Base-by-base conservation (phyloP, 2,113 vertebrate species). In the Motacilla tschutschensis region DNA sequence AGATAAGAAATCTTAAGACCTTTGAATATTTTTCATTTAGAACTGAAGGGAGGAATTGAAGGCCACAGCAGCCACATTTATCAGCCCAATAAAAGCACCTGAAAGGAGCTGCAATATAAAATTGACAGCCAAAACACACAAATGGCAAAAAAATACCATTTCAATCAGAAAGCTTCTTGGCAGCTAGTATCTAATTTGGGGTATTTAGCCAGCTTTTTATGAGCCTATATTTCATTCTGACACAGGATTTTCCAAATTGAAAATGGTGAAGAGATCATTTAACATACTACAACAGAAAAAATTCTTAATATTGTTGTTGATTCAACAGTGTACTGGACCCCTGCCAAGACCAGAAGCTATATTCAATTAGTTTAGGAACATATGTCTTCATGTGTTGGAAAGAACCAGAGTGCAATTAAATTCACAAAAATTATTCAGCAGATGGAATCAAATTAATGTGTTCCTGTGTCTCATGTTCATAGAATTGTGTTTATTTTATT, bases 351-450 rank as follows among this genome's bases (percentile, higher is more conserved):
- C 53, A 20, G 70, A 67, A 69, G 87, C 76, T 70, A 51, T 36
- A 83, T 73, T 91, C 91, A 87, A 54, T 84, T 82, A 90, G 87
- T 48, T 50, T 28, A 41, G n/a, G 89, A 92, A 79, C 91, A 88
- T 83, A 81, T 69, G 93, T 87, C 85, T 90, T 85, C 43, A 60
- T 15, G 31, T 44, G 55, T 69, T 63, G 36, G 58, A 53, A 77
- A 74, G 75, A 79, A 72, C 26, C 0, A 0, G 51, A 58, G 76
- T 79, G 70, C 83, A 79, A 78, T 64, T 51, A 84, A 80, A 84
- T 57, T 91, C 66, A 88, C 79, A 76, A 44, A 47, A 79, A 79
- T 22, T 47, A 38, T 74, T 88, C 72, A 90, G 86, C 87, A 86
- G 91, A 92, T 83, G 88, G 88, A 87, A 72, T 74, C 33, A 19